Conservation (phyloP, 2,888 invertebrate species). For the Dolomedes plantarius region DNA sequence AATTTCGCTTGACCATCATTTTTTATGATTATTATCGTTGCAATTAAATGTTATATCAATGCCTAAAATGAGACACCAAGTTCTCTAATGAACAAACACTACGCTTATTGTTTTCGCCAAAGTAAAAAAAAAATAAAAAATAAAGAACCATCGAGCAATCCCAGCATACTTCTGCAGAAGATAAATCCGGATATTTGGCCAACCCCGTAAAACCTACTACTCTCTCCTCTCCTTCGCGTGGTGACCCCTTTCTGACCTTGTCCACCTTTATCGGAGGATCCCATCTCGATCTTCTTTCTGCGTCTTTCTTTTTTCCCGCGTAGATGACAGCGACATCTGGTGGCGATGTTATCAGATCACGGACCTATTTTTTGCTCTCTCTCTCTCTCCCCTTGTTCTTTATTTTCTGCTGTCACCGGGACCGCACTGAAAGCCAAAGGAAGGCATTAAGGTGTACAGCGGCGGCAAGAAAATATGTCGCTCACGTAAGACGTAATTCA, state of each 20-base stretch:
- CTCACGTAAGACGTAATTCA: conserved; percentile 9
- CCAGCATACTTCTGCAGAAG: no score
- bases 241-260: conserved; percentile 45
- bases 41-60: no score
- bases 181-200: conserved; percentile 23
- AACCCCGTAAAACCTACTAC: neutral
- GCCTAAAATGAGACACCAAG: no score
- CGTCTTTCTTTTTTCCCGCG: conserved; percentile 11
- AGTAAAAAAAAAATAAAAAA: no score
- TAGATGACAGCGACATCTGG: conserved; percentile 64
- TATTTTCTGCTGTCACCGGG: neutral
- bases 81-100: no score
- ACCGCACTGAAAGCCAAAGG: neutral
- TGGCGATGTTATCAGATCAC: conserved; percentile 45
- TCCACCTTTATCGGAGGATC: conserved; percentile 38
- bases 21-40: no score
- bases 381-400: neutral
- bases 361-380: conserved; percentile 17
- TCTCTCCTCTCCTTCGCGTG: conserved; percentile 4
- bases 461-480: neutral
- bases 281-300: conserved; percentile 36
- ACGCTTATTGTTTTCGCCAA: no score
- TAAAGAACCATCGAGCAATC: no score
- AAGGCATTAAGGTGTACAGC: neutral
- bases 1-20: no score